phyloP scores from a whole-genome alignment of 2,113 vertebrate species.

The Cephalopterus ornatus region DNA sequence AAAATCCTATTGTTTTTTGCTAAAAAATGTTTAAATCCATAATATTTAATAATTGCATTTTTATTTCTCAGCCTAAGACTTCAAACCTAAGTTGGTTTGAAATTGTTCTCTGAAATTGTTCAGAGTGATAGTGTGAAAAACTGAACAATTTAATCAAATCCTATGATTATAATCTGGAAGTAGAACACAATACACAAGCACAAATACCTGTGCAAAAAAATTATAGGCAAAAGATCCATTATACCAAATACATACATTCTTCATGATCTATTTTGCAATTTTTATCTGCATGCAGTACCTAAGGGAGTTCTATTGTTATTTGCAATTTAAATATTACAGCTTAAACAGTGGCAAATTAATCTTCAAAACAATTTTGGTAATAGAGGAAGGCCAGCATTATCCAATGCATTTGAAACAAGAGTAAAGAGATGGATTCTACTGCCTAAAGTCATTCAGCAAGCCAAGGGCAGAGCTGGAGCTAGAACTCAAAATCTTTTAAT shows the following conservation, averaged over 20 bases:
- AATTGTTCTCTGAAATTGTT: not conserved
- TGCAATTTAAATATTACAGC: not conserved
- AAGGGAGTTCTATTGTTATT: not conserved
- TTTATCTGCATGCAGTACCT: not conserved
- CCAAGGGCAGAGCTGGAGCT: not conserved
- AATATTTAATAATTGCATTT: not conserved
- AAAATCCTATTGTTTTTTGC: not conserved
- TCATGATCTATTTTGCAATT: not conserved
- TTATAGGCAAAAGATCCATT: not conserved
- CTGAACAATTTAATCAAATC: not conserved
- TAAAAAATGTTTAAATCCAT: not conserved
- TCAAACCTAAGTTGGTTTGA: not conserved
- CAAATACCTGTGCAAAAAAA: not conserved
- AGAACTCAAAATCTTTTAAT: slow-evolving; percentile 18
- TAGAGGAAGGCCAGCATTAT: not conserved
- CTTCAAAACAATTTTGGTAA: not conserved
- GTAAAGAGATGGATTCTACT: not conserved
- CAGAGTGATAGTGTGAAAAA: not conserved
- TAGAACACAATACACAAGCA: not conserved
- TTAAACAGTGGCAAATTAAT: not conserved
- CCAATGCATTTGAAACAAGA: not conserved
- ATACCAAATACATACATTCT: not conserved
- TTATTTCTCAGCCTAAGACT: not conserved
- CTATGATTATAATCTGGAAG: not conserved
- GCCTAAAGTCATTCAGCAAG: not conserved